Evolutionary conservation across 1,140 invertebrate genomes (phyloP).

Genomic region (Cydia amplana): DNA sequence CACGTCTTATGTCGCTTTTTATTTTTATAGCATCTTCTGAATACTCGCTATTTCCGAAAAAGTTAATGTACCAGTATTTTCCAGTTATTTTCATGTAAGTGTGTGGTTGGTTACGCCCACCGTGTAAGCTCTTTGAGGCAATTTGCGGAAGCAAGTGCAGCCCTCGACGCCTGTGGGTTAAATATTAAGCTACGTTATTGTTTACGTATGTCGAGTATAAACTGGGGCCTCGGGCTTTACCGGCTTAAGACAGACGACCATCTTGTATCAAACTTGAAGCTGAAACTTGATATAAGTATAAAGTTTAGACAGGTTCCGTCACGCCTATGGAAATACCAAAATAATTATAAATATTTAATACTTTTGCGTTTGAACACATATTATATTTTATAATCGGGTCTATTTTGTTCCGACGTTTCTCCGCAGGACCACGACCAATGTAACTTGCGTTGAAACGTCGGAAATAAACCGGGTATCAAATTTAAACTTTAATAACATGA

Average conservation of each 20-base stretch:
- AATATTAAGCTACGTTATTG: not conserved
- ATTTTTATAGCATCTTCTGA: slow-evolving; percentile 63
- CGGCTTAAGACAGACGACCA: not conserved
- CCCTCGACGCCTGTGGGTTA: too few relatives aligned
- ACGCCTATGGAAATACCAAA: not conserved
- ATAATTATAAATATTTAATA: too few relatives aligned
- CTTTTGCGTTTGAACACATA: too few relatives aligned
- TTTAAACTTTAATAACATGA: too few relatives aligned
- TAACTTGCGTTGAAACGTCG: too few relatives aligned
- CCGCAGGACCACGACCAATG: too few relatives aligned
- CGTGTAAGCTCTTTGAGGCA: slow-evolving; percentile 2
- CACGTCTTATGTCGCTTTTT: slow-evolving; percentile 51
- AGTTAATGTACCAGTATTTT: slow-evolving; percentile 51
- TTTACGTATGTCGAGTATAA: not conserved
- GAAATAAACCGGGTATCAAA: too few relatives aligned
- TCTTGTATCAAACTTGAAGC: not conserved
- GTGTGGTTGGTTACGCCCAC: not conserved
- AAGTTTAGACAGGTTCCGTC: not conserved
- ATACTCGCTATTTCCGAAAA: not conserved
- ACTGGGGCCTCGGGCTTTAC: not conserved
- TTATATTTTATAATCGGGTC: too few relatives aligned
- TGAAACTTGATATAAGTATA: not conserved
- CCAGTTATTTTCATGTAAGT: slow-evolving; percentile 47
- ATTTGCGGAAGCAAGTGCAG: slow-evolving; percentile 1
- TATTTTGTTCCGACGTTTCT: too few relatives aligned